These are phyloP conservation scores for Cyclargus thomasi DNA, from an alignment of 1,140 invertebrate genomes.

Conservation along the genomic window DNA sequence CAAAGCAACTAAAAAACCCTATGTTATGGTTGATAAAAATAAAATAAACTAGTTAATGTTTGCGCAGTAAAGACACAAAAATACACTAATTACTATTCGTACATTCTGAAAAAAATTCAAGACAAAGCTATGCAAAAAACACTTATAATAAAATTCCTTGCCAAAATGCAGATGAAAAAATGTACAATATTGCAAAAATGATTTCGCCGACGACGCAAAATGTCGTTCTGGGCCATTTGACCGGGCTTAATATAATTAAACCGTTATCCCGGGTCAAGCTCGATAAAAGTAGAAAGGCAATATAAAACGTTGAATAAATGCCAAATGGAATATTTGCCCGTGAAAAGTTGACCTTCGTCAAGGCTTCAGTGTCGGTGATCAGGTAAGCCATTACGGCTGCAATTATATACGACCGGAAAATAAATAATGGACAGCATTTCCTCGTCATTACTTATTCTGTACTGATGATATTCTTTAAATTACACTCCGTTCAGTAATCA, in stretches of 20 bases:
- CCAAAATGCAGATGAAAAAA: neutral
- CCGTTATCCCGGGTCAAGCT: neutral
- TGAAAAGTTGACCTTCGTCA: constrained; percentile 20
- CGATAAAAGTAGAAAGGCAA: constrained; percentile 3
- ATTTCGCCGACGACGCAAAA: neutral
- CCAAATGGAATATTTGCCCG: constrained; percentile 18
- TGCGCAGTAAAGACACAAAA: neutral
- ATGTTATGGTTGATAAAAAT: too few relatives aligned
- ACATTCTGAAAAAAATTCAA: neutral
- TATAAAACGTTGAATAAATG: constrained; percentile 18
- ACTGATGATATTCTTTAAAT: neutral
- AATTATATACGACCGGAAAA: constrained; percentile 8
- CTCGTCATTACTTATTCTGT: neutral
- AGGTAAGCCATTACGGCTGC: neutral
- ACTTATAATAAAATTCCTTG: neutral
- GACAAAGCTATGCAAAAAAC: neutral
- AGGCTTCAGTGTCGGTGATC: constrained; percentile 6
- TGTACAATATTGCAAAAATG: neutral
- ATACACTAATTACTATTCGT: neutral
- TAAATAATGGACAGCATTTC: constrained; percentile 5
- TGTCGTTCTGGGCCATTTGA: neutral
- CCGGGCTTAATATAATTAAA: neutral
- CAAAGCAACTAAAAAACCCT: too few relatives aligned
- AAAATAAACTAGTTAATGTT: too few relatives aligned
- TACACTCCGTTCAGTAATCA: neutral